A percentile compares a stretch with the other conserved stretches of the same genome.
These are phyloP conservation scores for Spilarctia lutea DNA, from an alignment of 2,888 invertebrate species.

Conservation along the genomic window DNA sequence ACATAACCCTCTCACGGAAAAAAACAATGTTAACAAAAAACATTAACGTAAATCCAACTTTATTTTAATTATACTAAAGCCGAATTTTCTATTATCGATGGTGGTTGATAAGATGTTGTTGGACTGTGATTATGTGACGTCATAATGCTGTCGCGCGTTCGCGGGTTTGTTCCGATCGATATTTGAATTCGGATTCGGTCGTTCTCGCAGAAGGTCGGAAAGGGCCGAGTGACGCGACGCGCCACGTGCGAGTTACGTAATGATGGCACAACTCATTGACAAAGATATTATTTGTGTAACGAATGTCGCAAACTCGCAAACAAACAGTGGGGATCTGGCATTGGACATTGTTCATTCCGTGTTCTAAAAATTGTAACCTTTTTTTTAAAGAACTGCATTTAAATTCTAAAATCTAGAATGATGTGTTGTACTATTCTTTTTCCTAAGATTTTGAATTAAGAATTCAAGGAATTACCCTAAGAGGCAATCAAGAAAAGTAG, in stretches of 20 bases:
- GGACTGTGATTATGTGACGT: slow-evolving; percentile 68
- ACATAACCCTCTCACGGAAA: slow-evolving; percentile 43
- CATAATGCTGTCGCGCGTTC: slow-evolving; percentile 76
- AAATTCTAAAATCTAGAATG: not conserved
- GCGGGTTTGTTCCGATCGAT: slow-evolving; percentile 74
- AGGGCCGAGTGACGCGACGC: slow-evolving; percentile 62
- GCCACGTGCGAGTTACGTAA: slow-evolving; percentile 84
- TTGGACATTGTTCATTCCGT: slow-evolving; percentile 14
- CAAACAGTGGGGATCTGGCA: slow-evolving; percentile 44
- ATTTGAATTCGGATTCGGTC: slow-evolving; percentile 66
- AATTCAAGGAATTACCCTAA: not conserved
- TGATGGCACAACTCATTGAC: slow-evolving; percentile 81
- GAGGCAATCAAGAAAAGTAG: not conserved
- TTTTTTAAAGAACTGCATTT: not conserved
- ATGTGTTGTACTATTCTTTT: not conserved
- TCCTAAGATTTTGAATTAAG: not conserved
- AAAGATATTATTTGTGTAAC: slow-evolving; percentile 77
- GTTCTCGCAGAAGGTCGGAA: slow-evolving; percentile 67
- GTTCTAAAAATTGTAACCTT: not conserved
- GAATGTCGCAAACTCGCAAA: slow-evolving; percentile 60
- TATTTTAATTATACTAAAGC: slow-evolving; percentile 14
- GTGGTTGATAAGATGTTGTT: slow-evolving; percentile 28
- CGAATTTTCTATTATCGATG: slow-evolving; percentile 25
- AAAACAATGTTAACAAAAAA: slow-evolving; percentile 20
- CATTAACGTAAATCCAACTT: slow-evolving; percentile 29